phyloP scores from a whole-genome alignment of 2,888 invertebrate genomes.

The Phragmatobia fuliginosa region DNA sequence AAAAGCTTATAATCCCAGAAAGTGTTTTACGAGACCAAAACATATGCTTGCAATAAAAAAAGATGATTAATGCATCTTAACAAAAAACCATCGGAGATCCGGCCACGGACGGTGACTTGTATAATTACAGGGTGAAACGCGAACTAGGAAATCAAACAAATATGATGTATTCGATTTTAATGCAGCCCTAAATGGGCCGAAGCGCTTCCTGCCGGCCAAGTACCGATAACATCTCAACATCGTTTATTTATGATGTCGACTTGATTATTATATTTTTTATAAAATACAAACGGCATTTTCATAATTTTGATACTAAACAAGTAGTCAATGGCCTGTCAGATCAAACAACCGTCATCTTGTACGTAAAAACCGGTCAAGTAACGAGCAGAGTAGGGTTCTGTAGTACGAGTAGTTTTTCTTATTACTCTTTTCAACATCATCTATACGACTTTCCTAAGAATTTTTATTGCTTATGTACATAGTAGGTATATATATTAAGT shows the following conservation, averaged over 20 bases:
- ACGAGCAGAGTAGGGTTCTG: background rate
- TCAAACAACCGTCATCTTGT: conserved; percentile 66
- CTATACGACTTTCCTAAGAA: background rate
- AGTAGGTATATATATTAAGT: background rate
- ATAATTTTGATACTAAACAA: conserved; percentile 75
- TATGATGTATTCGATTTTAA: conserved; percentile 88
- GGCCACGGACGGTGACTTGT: conserved; percentile 83
- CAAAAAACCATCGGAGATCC: conserved; percentile 80
- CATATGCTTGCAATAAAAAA: conserved; percentile 84
- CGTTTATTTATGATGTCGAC: conserved; percentile 79
- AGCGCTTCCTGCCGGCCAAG: conserved; percentile 82
- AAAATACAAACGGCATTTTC: conserved; percentile 75
- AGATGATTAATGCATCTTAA: conserved; percentile 84
- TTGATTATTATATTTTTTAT: conserved; percentile 66
- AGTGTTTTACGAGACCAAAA: conserved; percentile 83
- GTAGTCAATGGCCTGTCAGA: conserved; percentile 73
- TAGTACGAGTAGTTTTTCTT: background rate
- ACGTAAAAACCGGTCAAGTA: background rate
- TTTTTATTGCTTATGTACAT: background rate
- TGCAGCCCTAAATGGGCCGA: conserved; percentile 86
- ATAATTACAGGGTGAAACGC: conserved; percentile 86
- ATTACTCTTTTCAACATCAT: background rate
- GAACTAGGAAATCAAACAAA: conserved; percentile 87
- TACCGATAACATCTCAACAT: conserved; percentile 80
- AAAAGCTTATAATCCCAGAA: conserved; percentile 78